phyloP scores from a whole-genome alignment of 2,888 invertebrate species.

The Sesia apiformis region DNA sequence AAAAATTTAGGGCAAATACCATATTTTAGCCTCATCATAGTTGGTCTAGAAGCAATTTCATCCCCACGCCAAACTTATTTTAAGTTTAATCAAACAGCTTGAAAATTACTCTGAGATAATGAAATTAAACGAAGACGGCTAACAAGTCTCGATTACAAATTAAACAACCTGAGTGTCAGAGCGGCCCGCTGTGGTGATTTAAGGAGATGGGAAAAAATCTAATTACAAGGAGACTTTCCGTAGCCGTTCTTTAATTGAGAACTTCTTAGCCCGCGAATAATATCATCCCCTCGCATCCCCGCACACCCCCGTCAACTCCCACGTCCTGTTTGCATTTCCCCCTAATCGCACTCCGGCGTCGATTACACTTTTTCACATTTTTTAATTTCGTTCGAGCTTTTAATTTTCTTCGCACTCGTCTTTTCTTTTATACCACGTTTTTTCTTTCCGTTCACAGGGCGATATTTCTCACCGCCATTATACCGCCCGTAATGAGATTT shows the following conservation, averaged over 20 bases:
- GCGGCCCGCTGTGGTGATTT: constrained; percentile 53
- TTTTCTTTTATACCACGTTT: constrained; percentile 56
- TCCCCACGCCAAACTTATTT: no score
- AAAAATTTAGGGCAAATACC: no score
- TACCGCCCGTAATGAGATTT: constrained; percentile 71
- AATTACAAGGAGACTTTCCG: constrained; percentile 64
- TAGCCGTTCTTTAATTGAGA: constrained; percentile 69
- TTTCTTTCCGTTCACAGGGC: constrained; percentile 46
- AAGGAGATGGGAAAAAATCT: constrained; percentile 70
- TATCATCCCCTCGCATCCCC: constrained; percentile 5
- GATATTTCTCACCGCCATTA: constrained; percentile 71
- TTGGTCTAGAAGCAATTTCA: no score
- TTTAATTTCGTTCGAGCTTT: constrained; percentile 71
- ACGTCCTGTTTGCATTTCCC: constrained; percentile 55
- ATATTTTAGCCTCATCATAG: no score
- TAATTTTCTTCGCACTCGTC: constrained; percentile 69
- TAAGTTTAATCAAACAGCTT: no score
- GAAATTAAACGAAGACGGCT: no score
- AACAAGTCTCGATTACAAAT: constrained; percentile 65
- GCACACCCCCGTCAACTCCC: constrained; percentile 16
- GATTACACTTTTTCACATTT: constrained; percentile 72
- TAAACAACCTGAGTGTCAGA: constrained; percentile 61
- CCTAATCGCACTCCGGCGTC: constrained; percentile 59
- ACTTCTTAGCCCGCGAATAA: constrained; percentile 32
- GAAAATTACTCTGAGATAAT: no score